Percentiles rank a stretch among this genome's conserved stretches.
Evolutionary conservation across 2,888 invertebrate species (phyloP).

Genomic region (Drosophila affinis): DNA sequence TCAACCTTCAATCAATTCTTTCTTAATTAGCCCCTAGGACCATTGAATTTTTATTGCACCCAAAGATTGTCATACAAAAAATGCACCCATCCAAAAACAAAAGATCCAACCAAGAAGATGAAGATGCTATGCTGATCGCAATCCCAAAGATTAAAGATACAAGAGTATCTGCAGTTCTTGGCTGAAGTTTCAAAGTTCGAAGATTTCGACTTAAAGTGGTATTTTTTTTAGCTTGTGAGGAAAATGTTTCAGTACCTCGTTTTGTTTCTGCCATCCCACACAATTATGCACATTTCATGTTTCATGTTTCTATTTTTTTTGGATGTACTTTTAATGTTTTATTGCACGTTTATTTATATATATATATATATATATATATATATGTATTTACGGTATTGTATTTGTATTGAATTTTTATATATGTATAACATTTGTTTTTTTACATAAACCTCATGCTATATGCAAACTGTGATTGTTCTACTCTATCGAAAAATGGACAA

Average conservation of each 20-base stretch:
- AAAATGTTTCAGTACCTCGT: neutral
- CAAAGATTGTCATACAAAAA: conserved; percentile 48
- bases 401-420: conserved; percentile 44
- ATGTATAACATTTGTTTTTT: conserved; percentile 33
- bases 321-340: conserved; percentile 30
- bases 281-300: conserved; percentile 25
- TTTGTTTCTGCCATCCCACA: neutral
- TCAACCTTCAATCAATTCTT: neutral
- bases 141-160: too few relatives aligned
- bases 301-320: neutral
- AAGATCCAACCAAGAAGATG: neutral
- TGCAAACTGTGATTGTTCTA: neutral
- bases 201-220: conserved; percentile 1
- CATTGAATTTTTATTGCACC: conserved; percentile 33
- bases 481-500: neutral
- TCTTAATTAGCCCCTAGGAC: conserved; percentile 38
- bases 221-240: neutral
- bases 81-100: conserved; percentile 11
- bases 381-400: conserved; percentile 9
- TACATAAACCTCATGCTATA: conserved; percentile 10
- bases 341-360: conserved; percentile 60
- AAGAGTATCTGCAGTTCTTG: too few relatives aligned
- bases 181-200: neutral
- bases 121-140: neutral
- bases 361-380: conserved; percentile 20